Percentiles rank a stretch among this genome's conserved stretches.
Evolutionary conservation across 2,113 vertebrate species (phyloP).

Genomic region (Gasterosteus nipponicus): DNA sequence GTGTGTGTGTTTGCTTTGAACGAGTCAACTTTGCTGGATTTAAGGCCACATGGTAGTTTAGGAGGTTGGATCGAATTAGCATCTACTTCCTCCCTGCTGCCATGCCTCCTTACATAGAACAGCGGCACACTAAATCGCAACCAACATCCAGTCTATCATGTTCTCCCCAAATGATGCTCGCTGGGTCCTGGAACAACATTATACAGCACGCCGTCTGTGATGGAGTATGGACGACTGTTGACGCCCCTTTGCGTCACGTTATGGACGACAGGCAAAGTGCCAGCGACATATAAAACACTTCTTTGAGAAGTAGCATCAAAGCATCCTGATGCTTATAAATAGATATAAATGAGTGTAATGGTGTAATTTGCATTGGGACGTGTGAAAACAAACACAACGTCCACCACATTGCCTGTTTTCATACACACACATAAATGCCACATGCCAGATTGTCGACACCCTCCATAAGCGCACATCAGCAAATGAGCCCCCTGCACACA

Average conservation of each 20-base stretch:
- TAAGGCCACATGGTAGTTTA: background rate
- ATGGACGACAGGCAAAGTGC: constrained; percentile 40
- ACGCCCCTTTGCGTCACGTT: constrained; percentile 49
- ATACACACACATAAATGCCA: background rate
- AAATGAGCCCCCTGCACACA: background rate
- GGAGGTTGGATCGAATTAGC: background rate
- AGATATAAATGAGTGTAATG: background rate
- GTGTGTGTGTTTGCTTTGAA: background rate
- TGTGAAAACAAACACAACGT: constrained; percentile 2
- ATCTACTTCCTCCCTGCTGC: background rate
- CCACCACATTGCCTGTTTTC: no score
- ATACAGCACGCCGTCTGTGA: constrained; percentile 57
- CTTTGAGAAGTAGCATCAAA: constrained; percentile 43
- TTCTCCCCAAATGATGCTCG: constrained; percentile 44
- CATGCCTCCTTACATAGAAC: constrained; percentile 5
- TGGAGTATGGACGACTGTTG: constrained; percentile 53
- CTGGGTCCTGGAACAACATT: constrained; percentile 51
- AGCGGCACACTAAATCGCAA: constrained; percentile 27
- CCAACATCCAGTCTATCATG: constrained; percentile 25
- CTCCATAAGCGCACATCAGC: background rate
- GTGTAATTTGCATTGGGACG: constrained; percentile 9
- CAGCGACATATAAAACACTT: constrained; percentile 51
- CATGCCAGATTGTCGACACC: background rate
- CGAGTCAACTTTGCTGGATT: background rate
- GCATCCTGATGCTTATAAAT: background rate